A percentile compares a stretch with the other conserved stretches of the same genome.
phyloP scores from a whole-genome alignment of 2,797 vertebrate genomes.

The Ctenochaetus hawaiiensis region DNA sequence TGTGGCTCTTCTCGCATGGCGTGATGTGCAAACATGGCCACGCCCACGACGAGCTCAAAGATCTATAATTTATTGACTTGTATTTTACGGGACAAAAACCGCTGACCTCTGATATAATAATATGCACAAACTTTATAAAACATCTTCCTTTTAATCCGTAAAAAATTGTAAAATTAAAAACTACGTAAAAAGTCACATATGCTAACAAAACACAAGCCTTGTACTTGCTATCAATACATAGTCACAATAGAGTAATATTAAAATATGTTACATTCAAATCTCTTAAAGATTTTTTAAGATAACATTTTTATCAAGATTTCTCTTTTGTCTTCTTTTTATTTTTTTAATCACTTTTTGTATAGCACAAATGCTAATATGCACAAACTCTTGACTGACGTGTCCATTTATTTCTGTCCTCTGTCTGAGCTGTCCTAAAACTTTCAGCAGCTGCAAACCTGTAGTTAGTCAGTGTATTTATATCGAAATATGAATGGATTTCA shows the following conservation, averaged over 20 bases:
- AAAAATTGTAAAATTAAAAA: neutral
- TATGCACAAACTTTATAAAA: neutral
- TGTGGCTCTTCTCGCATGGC: slow-evolving; percentile 21
- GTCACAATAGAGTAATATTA: too few species aligned
- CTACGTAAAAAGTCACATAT: neutral
- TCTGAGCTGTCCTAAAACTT: neutral
- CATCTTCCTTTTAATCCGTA: neutral
- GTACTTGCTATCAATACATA: neutral
- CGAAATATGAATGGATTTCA: slow-evolving; percentile 18
- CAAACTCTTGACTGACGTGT: neutral
- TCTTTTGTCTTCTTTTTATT: too few species aligned
- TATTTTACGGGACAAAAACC: neutral
- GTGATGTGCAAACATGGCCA: slow-evolving; percentile 22
- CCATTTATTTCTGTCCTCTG: neutral
- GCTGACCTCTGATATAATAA: neutral
- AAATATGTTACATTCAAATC: too few species aligned
- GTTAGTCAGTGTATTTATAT: neutral
- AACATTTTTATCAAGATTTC: too few species aligned
- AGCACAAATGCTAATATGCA: neutral
- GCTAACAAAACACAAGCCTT: neutral
- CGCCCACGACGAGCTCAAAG: slow-evolving; percentile 35
- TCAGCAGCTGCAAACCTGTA: slow-evolving; percentile 5
- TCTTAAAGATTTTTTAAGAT: too few species aligned
- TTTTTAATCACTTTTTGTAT: too few species aligned
- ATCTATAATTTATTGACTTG: too few species aligned